Base-by-base conservation (phyloP, 2,113 vertebrate genomes). In the Todiramphus saurophagus region DNA sequence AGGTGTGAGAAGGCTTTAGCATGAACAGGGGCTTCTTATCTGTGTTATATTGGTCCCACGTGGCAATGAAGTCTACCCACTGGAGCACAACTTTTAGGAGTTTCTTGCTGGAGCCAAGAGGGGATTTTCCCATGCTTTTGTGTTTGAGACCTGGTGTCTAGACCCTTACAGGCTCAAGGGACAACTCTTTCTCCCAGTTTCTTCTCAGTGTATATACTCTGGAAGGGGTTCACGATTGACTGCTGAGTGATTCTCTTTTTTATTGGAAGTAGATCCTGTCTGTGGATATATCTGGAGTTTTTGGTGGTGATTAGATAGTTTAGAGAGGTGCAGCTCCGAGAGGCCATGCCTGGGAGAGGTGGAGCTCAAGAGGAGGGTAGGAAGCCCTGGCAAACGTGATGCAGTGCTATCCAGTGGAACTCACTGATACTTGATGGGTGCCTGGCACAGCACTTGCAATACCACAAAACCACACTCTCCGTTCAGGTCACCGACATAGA, bases 361-460 rank as follows among this genome's bases (percentile, higher is more conserved):
- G 6, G 30, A 11, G 11, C 30, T 2, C 17, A 84, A 53, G 24
- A 35, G 10, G 23, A 24, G 31, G 9, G 23, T 25, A 74, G 74
- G 50, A 88, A 9, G 11, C 5, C 58, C 7, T 35, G 13, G 14
- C 1, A 5, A 30, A 30, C 4, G 3, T 0, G 3, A 19, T 0
- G 1, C 0, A 0, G 7, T 0, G 1, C 2, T 37, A 30, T 18
- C 20, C 1, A 2, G 31, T 4, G 48, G 41, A 72, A 23, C 19
- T 31, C 3, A 0, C 21, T 50, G 16, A 41, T 78, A 14, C 20
- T 66, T 51, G 11, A 3, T 31, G 11, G 4, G 12, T 48, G 25
- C 44, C 44, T 28, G 53, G 31, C 37, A 56, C 0, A 3, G 66
- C 28, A 6, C 31, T 16, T 33, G 33, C 35, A 73, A 48, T 8